Base-by-base conservation (phyloP, 30 jellyfish, hydroid and myxozoan genomes). In the Calvadosia cruxmelitensis region DNA sequence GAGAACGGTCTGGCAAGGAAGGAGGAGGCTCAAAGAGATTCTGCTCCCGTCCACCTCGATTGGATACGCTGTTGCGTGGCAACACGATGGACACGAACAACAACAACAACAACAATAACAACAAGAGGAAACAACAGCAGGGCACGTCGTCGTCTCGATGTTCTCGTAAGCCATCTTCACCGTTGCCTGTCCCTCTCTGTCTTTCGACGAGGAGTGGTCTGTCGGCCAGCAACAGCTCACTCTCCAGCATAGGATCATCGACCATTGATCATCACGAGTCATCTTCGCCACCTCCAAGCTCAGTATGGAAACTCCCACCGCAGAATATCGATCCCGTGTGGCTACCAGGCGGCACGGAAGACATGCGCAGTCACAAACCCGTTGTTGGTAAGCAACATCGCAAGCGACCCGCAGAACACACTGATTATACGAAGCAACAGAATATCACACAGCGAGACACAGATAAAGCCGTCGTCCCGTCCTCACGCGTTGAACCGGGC, bases 171-270 rank as follows among this genome's bases (percentile, higher is more conserved):
- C 57, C 57, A 20, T 42, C 57, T 5, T 42, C 57, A 42, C 20
- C 57, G 20, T 10, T 5, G 10, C 15, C 57, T 5, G 20, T 42
- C 15, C 20, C 57, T 5, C n/a, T n/a, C n/a, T n/a, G n/a, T n/a
- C 20, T 42, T 10, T 42, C 57, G 10, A 42, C 20, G 57, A 10
- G 57, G 57, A 5, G 15, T 5, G 20, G 57, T 20, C 20, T 42
- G 57, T 42, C 57, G 10, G 57, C 57, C 20, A 42, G 57, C 57
- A 42, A 42, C 20, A 42, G 57, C 57, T 42, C 57, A 42, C 57
- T 42, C 57, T 42, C 57, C 20, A 42, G 57, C 20, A 42, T 42
- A 5, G 57, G 57, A 10, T 42, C 57, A 42, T 42, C 20, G 57
- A 42, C 57, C 10, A 5, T 10, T 42, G 57, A 42, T 42, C 10